Evolutionary conservation across 2,888 invertebrate species (phyloP).

Genomic region (Acrobasis consociella): DNA sequence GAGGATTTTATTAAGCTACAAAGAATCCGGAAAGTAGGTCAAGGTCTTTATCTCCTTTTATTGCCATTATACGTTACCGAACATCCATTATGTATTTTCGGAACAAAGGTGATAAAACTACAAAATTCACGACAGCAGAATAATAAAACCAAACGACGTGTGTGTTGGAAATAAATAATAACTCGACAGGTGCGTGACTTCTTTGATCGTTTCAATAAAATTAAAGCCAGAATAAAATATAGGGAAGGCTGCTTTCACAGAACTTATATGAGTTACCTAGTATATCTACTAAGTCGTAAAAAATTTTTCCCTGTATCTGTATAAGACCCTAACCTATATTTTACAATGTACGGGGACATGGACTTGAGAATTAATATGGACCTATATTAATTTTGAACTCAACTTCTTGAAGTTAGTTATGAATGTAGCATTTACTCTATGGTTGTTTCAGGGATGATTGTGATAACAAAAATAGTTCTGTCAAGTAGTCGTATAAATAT

Average conservation of each 20-base stretch:
- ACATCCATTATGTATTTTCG: slow-evolving; percentile 6
- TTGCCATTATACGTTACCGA: slow-evolving; percentile 16
- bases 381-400: too few species aligned
- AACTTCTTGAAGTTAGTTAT: too few species aligned
- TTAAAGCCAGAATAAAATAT: neutral
- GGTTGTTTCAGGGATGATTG: too few species aligned
- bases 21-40: slow-evolving; percentile 24
- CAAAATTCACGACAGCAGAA: neutral
- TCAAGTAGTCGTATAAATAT: too few species aligned
- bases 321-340: too few species aligned
- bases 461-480: too few species aligned
- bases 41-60: slow-evolving; percentile 27
- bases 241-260: neutral
- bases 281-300: too few species aligned
- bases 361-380: too few species aligned
- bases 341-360: too few species aligned
- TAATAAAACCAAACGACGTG: slow-evolving; percentile 1
- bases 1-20: slow-evolving; percentile 16
- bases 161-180: slow-evolving; percentile 10
- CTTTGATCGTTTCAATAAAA: neutral
- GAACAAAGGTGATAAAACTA: slow-evolving; percentile 19
- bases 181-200: slow-evolving; percentile 1
- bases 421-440: too few species aligned
- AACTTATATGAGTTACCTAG: too few species aligned
- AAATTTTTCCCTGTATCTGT: too few species aligned